Evolutionary conservation across 2,888 invertebrate species (phyloP).

Genomic region (Macrosoma leucophasiata): DNA sequence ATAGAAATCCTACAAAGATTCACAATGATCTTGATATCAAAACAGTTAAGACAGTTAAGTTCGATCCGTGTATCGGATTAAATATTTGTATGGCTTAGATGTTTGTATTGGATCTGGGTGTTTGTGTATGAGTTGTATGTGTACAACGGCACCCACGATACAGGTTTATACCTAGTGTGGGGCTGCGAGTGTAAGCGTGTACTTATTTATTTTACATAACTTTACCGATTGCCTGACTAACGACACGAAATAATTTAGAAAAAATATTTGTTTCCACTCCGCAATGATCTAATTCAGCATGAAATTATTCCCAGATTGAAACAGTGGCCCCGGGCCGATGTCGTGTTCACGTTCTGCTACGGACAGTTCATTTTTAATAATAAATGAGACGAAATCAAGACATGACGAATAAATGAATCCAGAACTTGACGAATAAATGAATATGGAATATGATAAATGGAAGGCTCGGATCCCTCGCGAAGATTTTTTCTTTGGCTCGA

Average conservation of each 20-base stretch:
- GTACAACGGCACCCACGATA: no score
- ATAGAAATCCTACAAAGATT: no score
- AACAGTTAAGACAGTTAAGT: no score
- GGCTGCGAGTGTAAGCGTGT: no score
- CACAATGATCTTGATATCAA: no score
- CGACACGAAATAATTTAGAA: background rate
- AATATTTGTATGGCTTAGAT: no score
- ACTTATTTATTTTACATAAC: no score
- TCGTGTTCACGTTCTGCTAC: slow-evolving; percentile 61
- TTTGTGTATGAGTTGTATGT: no score
- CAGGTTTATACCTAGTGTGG: no score
- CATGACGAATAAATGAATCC: slow-evolving; percentile 77
- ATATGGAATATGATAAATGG: slow-evolving; percentile 77
- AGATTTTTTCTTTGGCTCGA: slow-evolving; percentile 74
- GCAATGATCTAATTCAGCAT: slow-evolving; percentile 58
- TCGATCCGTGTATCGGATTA: no score
- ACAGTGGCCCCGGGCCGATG: slow-evolving; percentile 64
- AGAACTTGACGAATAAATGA: slow-evolving; percentile 77
- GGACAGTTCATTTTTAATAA: slow-evolving; percentile 78
- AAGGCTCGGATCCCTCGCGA: slow-evolving; percentile 70
- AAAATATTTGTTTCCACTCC: slow-evolving; percentile 10
- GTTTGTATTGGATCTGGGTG: no score
- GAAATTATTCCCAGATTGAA: slow-evolving; percentile 72
- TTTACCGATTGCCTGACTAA: no score
- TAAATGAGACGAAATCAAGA: slow-evolving; percentile 77